Conservation (phyloP, 2,888 invertebrate species). For the Gari tellinella region DNA sequence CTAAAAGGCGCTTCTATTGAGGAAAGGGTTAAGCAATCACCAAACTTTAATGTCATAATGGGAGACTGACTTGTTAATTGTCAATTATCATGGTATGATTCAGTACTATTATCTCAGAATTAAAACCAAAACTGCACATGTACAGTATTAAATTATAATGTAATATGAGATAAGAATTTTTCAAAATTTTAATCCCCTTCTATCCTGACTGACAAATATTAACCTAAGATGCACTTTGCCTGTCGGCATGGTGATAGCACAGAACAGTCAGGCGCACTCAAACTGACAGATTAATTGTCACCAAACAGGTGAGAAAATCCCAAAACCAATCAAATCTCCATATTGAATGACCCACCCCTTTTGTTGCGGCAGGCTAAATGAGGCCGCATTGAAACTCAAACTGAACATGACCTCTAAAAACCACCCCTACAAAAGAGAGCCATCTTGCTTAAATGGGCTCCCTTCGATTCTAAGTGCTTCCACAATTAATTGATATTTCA, state of each 20-base stretch:
- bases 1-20: too few relatives aligned
- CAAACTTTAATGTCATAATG: too few relatives aligned
- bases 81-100: too few relatives aligned
- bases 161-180: too few relatives aligned
- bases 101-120: too few relatives aligned
- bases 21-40: too few relatives aligned
- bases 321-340: conserved; percentile 57
- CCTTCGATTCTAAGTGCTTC: conserved; percentile 35
- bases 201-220: conserved; percentile 50
- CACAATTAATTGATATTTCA: conserved; percentile 59
- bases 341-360: conserved; percentile 51
- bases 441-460: conserved; percentile 38
- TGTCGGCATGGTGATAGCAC: too few relatives aligned
- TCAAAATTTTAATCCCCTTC: conserved; percentile 1
- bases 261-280: too few relatives aligned
- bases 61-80: too few relatives aligned
- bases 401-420: conserved; percentile 57
- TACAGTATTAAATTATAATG: too few relatives aligned
- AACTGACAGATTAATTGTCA: conserved; percentile 14
- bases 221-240: conserved; percentile 47
- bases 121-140: too few relatives aligned
- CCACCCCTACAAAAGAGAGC: conserved; percentile 44
- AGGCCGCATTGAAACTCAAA: conserved; percentile 44
- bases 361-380: conserved; percentile 46
- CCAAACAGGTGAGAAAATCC: conserved; percentile 51